Conservation (phyloP, 2,113 vertebrate species). For the Menura novaehollandiae region DNA sequence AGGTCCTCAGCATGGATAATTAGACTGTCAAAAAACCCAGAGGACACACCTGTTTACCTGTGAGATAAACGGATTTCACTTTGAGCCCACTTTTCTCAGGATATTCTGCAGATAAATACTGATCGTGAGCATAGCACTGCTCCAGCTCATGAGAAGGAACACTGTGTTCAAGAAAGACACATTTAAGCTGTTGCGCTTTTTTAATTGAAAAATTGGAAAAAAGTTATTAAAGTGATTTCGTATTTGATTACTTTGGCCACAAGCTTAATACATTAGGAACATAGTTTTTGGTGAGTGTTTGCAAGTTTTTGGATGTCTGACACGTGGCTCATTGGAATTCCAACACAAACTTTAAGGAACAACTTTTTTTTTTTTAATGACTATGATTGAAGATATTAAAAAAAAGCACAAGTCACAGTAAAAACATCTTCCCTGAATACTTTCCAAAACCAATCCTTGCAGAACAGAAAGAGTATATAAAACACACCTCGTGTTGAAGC, state of each 20-base stretch:
- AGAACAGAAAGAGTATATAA: background rate
- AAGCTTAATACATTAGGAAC: background rate
- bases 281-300: background rate
- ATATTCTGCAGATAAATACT: background rate
- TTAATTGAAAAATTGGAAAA: background rate
- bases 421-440: background rate
- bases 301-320: background rate
- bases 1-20: background rate
- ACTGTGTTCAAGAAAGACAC: background rate
- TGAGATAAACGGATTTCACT: background rate
- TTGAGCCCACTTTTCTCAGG: background rate
- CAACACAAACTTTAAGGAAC: background rate
- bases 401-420: background rate
- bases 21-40: rapidly evolving
- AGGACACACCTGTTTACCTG: background rate
- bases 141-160: background rate
- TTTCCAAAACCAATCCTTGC: background rate
- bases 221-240: background rate
- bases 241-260: background rate
- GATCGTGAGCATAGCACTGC: background rate
- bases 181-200: background rate
- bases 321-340: background rate
- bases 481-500: background rate
- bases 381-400: background rate
- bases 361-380: background rate